Base-by-base conservation (phyloP, 1,140 invertebrate species). In the Micrasema minimum region DNA sequence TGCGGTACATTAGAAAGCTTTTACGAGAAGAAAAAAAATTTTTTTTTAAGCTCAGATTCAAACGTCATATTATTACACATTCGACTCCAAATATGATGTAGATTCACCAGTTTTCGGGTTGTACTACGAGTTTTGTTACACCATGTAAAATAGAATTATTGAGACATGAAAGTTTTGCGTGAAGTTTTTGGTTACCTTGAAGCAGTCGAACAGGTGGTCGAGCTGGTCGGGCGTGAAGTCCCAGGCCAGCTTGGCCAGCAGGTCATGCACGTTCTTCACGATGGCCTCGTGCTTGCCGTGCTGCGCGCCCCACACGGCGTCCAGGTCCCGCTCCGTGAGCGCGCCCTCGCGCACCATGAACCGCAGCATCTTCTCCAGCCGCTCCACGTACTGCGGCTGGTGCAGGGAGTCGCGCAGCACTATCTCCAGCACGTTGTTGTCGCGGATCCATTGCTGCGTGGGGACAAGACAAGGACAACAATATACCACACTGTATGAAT, bases 311-410 rank as follows among this genome's bases (percentile, higher is more conserved):
- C 97, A 99, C 51, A 99, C 92, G 12, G 93, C 93, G 80, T 99
- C 96, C 62, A 99, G 85, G 82, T 99, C 96, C n/a, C 93, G 90
- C 22, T 95, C 85, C 9, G 95, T 96, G 26, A 99, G 83, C 9
- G 95, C 92, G 77, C 94, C 92, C 80, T 97, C 96, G 85, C 98
- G 98, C 72, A 98, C 97, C 78, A 98, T 92, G 84, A 98, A 99
- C 61, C 96, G 89, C 69, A 98, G 88, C 79, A 99, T 98, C 86
- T 98, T 99, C 79, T 99, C 97, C 75, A 99, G 82, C 78, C 98
- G 97, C 78, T 99, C 97, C 22, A 99, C 97, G 83, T 99, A 99
- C 79, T 97, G 95, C 1, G 96, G 96, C 79, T 99, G 97, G 86
- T 99, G 97, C 45, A 99, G 86, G 10, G 95, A 98, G 83, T 99